Percentiles rank a stretch among this genome's conserved stretches.
These are phyloP conservation scores for Caenorhabditis panamensis DNA, from an alignment of 2,888 invertebrate genomes.

Conservation along the genomic window DNA sequence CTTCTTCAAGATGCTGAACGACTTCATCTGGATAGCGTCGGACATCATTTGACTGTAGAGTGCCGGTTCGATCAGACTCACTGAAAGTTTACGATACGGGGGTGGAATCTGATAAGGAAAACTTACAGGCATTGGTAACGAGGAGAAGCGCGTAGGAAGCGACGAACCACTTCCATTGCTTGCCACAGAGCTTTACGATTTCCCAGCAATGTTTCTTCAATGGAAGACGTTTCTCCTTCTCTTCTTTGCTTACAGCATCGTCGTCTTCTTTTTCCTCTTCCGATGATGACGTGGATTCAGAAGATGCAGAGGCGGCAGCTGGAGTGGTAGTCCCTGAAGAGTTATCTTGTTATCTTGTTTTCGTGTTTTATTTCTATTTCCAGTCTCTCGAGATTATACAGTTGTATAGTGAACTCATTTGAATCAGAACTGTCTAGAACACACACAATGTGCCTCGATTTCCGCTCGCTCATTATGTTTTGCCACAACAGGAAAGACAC, in stretches of 20 bases:
- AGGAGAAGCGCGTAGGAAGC: constrained; percentile 43
- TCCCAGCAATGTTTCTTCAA: constrained; percentile 45
- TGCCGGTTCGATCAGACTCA: constrained; percentile 56
- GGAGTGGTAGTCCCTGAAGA: constrained; percentile 11
- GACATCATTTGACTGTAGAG: constrained; percentile 54
- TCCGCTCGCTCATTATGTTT: constrained; percentile 1
- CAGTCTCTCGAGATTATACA: background rate
- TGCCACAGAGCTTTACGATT: constrained; percentile 45
- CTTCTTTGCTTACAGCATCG: constrained; percentile 49
- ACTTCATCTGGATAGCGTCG: constrained; percentile 49
- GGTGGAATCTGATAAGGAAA: background rate
- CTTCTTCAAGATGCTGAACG: constrained; percentile 42
- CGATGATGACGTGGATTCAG: background rate
- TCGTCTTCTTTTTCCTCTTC: constrained; percentile 40
- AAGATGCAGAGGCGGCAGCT: constrained; percentile 1
- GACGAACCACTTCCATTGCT: constrained; percentile 58
- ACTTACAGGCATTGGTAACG: constrained; percentile 40
- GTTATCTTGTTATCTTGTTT: background rate
- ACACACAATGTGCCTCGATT: background rate
- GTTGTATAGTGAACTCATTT: background rate
- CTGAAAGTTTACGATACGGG: constrained; percentile 50
- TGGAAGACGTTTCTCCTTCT: constrained; percentile 54
- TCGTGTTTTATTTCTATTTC: background rate
- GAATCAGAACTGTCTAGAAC: background rate
- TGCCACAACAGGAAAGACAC: constrained; percentile 3